phyloP scores from a whole-genome alignment of 2,113 vertebrate genomes.

The Hymenochirus boettgeri region DNA sequence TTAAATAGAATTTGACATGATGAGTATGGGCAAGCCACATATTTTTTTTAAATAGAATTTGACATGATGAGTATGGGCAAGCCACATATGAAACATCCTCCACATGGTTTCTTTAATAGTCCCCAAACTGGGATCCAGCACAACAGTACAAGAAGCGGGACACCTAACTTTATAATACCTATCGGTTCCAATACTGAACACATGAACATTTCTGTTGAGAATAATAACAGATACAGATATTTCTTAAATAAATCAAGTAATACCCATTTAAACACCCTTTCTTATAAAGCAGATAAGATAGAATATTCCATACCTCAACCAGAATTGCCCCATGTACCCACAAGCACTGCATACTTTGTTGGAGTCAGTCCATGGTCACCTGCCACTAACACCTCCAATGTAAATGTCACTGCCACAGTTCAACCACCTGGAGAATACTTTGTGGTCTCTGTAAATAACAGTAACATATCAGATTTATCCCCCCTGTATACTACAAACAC shows the following conservation, averaged over 20 bases:
- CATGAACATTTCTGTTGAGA: background rate
- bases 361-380: background rate
- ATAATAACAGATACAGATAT: no score
- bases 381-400: background rate
- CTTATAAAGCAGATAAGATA: background rate
- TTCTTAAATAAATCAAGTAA: background rate
- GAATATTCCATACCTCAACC: background rate
- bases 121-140: background rate
- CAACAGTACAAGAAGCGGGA: background rate
- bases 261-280: no score
- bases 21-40: background rate
- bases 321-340: background rate
- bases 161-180: background rate
- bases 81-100: no score
- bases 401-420: background rate
- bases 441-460: no score
- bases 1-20: constrained; percentile 17
- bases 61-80: constrained; percentile 15
- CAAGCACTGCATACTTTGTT: background rate
- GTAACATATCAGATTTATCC: background rate
- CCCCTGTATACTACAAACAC: no score
- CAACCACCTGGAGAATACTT: no score
- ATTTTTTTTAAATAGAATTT: background rate
- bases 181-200: background rate
- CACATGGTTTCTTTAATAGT: no score